phyloP scores from a whole-genome alignment of 2,888 invertebrate genomes.

The Tribolium freemani region DNA sequence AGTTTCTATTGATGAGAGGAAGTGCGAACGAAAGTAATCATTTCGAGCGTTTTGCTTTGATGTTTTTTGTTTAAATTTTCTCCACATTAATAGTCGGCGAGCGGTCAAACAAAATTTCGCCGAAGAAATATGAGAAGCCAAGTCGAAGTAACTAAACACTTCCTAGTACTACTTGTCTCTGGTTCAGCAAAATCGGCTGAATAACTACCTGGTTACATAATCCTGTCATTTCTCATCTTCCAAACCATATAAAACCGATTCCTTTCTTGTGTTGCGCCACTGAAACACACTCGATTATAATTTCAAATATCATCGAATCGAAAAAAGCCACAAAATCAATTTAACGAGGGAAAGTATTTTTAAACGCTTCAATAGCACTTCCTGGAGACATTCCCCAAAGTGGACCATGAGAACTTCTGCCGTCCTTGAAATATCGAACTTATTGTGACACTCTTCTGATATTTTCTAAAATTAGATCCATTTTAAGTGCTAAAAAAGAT shows the following conservation, averaged over 20 bases:
- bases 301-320: not conserved
- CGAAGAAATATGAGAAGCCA: not conserved
- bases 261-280: not conserved
- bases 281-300: not conserved
- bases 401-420: conserved; percentile 13
- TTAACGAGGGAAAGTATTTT: conserved; percentile 16
- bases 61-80: no score
- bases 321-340: not conserved
- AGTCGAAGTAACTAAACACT: not conserved
- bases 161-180: conserved; percentile 9
- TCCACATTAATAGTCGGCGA: not conserved
- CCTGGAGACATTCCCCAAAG: conserved; percentile 7
- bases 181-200: not conserved
- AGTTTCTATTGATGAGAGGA: no score
- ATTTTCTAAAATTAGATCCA: not conserved
- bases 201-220: conserved; percentile 3
- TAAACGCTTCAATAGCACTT: conserved; percentile 12
- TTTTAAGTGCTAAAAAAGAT: not conserved
- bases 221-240: conserved; percentile 5
- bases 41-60: no score
- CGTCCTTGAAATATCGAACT: conserved; percentile 4
- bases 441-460: not conserved
- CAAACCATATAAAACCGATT: conserved; percentile 1
- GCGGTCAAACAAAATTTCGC: not conserved
- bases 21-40: no score